Evolutionary conservation across 2,113 vertebrate genomes (phyloP).

Genomic region (Carassius gibelio): DNA sequence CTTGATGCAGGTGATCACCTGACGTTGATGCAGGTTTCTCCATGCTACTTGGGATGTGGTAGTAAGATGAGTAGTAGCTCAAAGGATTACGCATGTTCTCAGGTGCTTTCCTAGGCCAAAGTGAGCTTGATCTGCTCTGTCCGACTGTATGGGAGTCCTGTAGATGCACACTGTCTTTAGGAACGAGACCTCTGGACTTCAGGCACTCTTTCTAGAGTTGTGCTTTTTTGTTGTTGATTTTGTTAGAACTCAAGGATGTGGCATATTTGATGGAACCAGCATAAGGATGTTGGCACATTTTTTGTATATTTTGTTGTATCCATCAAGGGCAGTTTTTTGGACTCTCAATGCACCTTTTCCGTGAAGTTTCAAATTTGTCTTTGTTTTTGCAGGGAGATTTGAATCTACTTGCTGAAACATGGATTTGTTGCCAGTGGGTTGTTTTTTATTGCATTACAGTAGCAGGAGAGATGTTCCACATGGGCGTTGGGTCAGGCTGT

Average conservation of each 20-base stretch:
- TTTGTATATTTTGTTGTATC: neutral
- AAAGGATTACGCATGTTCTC: conserved; percentile 3
- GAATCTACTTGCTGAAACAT: neutral
- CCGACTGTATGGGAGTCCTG: neutral
- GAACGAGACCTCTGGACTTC: neutral
- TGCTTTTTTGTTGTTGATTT: neutral
- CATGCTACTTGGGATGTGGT: conserved; percentile 26
- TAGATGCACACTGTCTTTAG: neutral
- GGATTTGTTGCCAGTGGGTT: conserved; percentile 11
- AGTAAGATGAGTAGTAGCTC: neutral
- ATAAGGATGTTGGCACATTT: neutral
- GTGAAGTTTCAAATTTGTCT: neutral
- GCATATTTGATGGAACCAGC: neutral
- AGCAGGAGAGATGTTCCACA: neutral
- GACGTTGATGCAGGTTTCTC: conserved; percentile 29
- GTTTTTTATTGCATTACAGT: neutral
- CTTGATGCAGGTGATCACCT: conserved; percentile 35
- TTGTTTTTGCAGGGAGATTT: neutral
- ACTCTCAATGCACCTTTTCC: neutral
- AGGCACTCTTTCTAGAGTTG: neutral
- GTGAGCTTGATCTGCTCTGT: neutral
- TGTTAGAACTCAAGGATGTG: neutral
- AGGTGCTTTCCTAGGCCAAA: neutral
- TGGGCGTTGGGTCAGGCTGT: neutral
- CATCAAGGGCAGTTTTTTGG: neutral